These are phyloP conservation scores for Chlorocebus sabaeus DNA, from an alignment of 2,113 vertebrate species.

Conservation along the genomic window DNA sequence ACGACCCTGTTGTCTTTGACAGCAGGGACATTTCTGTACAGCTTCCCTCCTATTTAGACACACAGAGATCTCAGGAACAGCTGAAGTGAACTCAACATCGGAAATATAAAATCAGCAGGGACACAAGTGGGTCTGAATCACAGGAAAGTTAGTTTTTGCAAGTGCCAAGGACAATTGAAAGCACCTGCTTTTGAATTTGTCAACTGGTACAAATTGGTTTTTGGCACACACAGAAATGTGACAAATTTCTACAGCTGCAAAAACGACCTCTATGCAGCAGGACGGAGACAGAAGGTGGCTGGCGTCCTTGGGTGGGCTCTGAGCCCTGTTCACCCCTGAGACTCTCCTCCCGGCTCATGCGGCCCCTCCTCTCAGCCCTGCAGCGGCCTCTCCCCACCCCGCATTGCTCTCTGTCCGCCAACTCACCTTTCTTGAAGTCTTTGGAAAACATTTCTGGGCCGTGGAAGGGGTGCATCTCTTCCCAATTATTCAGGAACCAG, in stretches of 20 bases:
- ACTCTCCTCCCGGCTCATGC: too few species aligned
- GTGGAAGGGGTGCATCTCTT: too few species aligned
- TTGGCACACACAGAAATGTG: background rate
- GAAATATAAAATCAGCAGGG: background rate
- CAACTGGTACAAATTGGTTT: background rate
- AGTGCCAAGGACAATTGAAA: background rate
- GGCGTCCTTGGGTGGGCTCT: background rate
- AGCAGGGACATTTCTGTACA: too few species aligned
- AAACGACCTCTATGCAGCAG: background rate
- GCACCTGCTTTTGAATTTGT: background rate
- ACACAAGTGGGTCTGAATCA: too few species aligned
- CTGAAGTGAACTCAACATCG: background rate
- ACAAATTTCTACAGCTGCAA: background rate
- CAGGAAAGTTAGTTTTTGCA: background rate
- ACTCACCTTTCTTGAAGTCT: background rate
- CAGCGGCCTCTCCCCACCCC: rapidly evolving
- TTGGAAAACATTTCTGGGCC: background rate
- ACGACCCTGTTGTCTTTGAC: rapidly evolving
- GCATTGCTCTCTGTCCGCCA: background rate
- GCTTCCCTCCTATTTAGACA: too few species aligned
- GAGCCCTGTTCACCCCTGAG: background rate
- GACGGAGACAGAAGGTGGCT: background rate
- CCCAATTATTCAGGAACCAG: background rate
- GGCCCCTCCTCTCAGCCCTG: too few species aligned
- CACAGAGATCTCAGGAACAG: background rate